A percentile compares a stretch with the other conserved stretches of the same genome.
Conservation (phyloP, 2,797 vertebrate species). For the Jordanella pulchra region DNA sequence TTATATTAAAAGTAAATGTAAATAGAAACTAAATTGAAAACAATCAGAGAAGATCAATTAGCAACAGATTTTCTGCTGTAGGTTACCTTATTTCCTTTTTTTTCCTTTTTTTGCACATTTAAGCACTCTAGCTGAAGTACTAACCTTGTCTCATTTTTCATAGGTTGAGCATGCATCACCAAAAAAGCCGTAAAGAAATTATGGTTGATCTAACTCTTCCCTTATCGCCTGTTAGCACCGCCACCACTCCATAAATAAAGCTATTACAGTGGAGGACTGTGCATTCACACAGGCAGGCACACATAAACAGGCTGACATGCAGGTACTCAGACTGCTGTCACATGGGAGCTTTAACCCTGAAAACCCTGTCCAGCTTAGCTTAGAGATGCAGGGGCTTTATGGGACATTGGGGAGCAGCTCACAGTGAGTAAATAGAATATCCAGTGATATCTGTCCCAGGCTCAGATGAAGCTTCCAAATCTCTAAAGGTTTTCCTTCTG, state of each 20-base stretch:
- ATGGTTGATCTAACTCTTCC: constrained; percentile 51
- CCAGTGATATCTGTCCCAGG: constrained; percentile 62
- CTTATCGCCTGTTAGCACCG: constrained; percentile 66
- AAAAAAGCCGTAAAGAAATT: constrained; percentile 44
- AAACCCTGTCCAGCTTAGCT: constrained; percentile 71
- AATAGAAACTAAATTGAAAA: background rate
- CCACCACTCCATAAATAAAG: constrained; percentile 76
- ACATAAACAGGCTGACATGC: constrained; percentile 52
- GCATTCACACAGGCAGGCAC: constrained; percentile 32
- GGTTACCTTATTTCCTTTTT: background rate
- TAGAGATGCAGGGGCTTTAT: constrained; percentile 67
- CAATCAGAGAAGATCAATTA: background rate
- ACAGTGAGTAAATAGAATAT: constrained; percentile 71
- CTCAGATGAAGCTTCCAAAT: constrained; percentile 67
- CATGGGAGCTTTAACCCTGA: constrained; percentile 73
- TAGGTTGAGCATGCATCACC: constrained; percentile 16
- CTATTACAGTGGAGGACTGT: constrained; percentile 49
- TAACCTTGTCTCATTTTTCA: constrained; percentile 7
- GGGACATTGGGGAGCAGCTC: constrained; percentile 66
- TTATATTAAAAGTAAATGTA: background rate
- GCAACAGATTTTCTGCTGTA: background rate
- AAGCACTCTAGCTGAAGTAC: constrained; percentile 2
- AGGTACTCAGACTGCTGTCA: constrained; percentile 67
- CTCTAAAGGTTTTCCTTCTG: constrained; percentile 46
- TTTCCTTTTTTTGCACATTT: background rate